Base-by-base conservation (phyloP, 53 echinoderm and acorn worm species). In the Patiria pectinifera region DNA sequence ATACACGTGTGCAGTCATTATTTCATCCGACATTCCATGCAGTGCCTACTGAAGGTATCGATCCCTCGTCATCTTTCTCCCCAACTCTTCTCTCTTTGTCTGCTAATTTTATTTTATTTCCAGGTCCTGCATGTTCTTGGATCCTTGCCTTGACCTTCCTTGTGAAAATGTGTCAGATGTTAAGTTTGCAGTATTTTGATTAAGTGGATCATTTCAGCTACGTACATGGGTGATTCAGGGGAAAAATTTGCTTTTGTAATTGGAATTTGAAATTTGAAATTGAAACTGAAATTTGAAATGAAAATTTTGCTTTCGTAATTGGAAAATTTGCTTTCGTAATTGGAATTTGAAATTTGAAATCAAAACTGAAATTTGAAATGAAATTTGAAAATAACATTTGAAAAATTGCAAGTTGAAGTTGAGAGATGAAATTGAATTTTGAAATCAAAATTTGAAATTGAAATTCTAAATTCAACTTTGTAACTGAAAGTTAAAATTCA, bases 1-100 rank as follows among this genome's bases (percentile, higher is more conserved):
- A 47, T 15, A 80, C 90, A 62, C 82, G 90, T 66, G 80, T 24
- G 80, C 90, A 90, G 90, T 90, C 90, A 90, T 81, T 90, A 90
- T 80, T 90, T 2, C 90, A 90, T 90, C 90, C 90, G 48, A 69
- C 59, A 81, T 90, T 90, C 90, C 62, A 66, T 81, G 80, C 81
- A 0, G 26, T 90, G 8, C 90, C 90, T 24, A 90, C 90, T 3
- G 90, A 90, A 90, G 90, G 90, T 90, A 90, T 47, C 2, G 22
- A 58, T 79, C 48, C 19, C 6, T 45, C 66, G 10, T 16, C 19
- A 18, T 13, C 15, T 18, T 11, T 79, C 47, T 2, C 4, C 47
- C 47, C 4, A 7, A 10, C 78, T 45, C 6, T 11, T 4, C 45
- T 79, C 22, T 7, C 24, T 9, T 10, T 79, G 80, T 46, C 45